Base-by-base conservation (phyloP, 2,888 invertebrate genomes). In the Latrodectus hesperus region DNA sequence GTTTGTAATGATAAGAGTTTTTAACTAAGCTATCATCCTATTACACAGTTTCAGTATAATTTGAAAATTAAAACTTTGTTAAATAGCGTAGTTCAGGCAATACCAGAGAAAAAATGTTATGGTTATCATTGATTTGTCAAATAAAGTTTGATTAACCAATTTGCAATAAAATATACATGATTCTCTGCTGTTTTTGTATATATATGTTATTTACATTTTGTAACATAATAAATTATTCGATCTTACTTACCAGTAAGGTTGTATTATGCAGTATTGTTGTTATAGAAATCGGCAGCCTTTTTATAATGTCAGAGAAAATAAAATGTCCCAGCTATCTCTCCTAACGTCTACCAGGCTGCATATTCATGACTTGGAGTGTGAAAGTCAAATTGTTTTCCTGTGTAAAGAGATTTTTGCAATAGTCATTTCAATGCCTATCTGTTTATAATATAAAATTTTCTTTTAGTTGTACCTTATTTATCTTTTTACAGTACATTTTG, bases 181-280 rank as follows among this genome's bases (percentile, higher is more conserved):
- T 76, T 16, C 60, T 81, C 76, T 86, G 71, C 67, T 74, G 72
- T 76, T 86, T 86, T 86, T 86, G 80, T 86, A 86, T 71, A 84
- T 84, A 84, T 84, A 77, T 81, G 76, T 81, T 80, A 86, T 74
- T 80, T 67, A 81, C 76, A 86, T 80, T 79, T 81, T 81, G 71
- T 81, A 71, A 71, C 65, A 60, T 73, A 75, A 76, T 80, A 68
- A 86, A 86, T 77, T 77, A 77, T 84, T 84, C 84, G 73, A 71
- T 78, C 84, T 78, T 84, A 38, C 38, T 38, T 38, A 60, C 72
- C 70, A 77, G 77, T 68, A 86, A 76, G 65, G 75, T 22, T 86
- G 80, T 76, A 86, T 86, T 81, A 80, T 81, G 52, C 79, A 71
- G 52, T 81, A 76, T 81, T 86, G 81, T 84, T 84, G 68, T 75